Base-by-base conservation (phyloP, 2,797 vertebrate genomes). In the Cynodonichthys magdalenae region DNA sequence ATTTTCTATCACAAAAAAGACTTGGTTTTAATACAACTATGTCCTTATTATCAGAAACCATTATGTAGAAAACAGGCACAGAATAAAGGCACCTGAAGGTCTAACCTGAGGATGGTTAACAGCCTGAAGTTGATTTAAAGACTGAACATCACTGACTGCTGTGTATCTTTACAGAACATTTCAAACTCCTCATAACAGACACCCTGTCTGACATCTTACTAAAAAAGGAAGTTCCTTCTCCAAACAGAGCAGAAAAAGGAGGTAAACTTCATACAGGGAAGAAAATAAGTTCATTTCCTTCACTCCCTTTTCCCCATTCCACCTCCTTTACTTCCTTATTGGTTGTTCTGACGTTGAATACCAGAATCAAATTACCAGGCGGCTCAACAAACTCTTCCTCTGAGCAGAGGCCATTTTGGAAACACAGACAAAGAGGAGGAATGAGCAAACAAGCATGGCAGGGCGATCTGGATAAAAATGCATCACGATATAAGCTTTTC, bases 391-490 rank as follows among this genome's bases (percentile, higher is more conserved):
- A 86, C 79, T 82, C 81, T 84, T 84, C 79, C 87, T 77, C 87
- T 80, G 75, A 84, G 86, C 82, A 91, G 89, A 85, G 87, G 87
- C 91, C 91, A 92, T 92, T 91, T 92, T 90, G 87, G 75, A 89
- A 76, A 87, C 66, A 77, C 66, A 77, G 77, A 86, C 66, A 79
- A 80, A 71, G 79, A 75, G 60, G 74, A 62, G 64, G 71, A 79
- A 78, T 15, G 41, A 17, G 11, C 41, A 44, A 42, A 44, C 41
- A 17, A 15, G 41, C 24, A 24, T 2, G 24, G 24, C 24, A 24
- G 24, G 24, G 24, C 24, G 2, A 24, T 24, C 2, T 3, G 3
- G 24, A 2, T 24, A 24, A 24, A 24, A 24, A 24, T 24, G 24
- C 24, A 24, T 24, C 24, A 24, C 24, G n/a, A n/a, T n/a, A 24